Percentiles rank a stretch among this genome's conserved stretches.
Evolutionary conservation across 2,888 invertebrate genomes (phyloP).

Genomic region (Chrysolina oricalcia): DNA sequence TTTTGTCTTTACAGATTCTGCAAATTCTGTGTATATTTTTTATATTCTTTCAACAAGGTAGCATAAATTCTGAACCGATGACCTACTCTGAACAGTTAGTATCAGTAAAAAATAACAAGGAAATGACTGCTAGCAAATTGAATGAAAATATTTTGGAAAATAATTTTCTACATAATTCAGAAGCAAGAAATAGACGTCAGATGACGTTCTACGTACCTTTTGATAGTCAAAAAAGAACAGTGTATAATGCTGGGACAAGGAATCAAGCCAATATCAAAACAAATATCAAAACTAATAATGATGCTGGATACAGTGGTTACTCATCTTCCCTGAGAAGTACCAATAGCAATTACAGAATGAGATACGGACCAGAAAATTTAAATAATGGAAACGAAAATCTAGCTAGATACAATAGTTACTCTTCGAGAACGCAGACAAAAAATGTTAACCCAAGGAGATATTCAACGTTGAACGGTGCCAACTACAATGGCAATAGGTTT

Average conservation of each 20-base stretch:
- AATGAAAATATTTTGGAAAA: background rate
- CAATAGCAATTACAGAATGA: background rate
- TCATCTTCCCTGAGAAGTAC: background rate
- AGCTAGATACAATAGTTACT: background rate
- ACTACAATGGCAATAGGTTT: background rate
- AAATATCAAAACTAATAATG: background rate
- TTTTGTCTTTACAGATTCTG: background rate
- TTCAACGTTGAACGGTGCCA: background rate
- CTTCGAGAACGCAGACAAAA: background rate
- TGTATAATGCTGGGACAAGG: background rate
- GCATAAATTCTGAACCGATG: background rate
- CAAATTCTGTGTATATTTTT: background rate
- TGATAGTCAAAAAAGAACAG: background rate
- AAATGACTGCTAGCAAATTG: background rate
- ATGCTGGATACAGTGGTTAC: background rate
- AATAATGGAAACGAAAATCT: background rate
- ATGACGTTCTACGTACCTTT: slow-evolving; percentile 2
- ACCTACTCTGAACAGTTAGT: background rate
- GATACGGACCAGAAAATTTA: background rate
- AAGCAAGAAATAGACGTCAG: background rate
- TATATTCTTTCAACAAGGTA: background rate
- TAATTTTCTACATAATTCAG: background rate
- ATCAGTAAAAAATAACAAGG: no score
- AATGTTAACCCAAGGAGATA: background rate
- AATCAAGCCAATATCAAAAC: background rate